Evolutionary conservation across 1,140 invertebrate species (phyloP).

Genomic region (Apis mellifera): Amel_HAv3.1 CM009945.2:7024001-7024500

Average conservation of each 20-base stretch:
- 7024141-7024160: conserved; percentile 54
- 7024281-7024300: neutral
- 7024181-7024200: conserved; percentile 26
- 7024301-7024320: neutral
- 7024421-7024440: conserved; percentile 24
- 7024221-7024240: conserved; percentile 16
- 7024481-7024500: conserved; percentile 60
- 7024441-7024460: conserved; percentile 61
- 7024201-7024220: conserved; percentile 11
- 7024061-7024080: conserved; percentile 7
- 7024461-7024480: conserved; percentile 62
- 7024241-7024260: conserved; percentile 1
- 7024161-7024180: no score
- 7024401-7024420: no score
- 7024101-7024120: conserved; percentile 35
- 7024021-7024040: neutral
- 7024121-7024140: conserved; percentile 56
- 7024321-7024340: neutral
- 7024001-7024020: conserved; percentile 55
- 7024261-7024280: neutral
- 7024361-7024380: neutral
- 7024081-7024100: neutral
- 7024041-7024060: conserved; percentile 19
- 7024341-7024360: neutral
- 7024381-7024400: no score